Base-by-base conservation (phyloP, 2,113 vertebrate species). In the Columba livia region DNA sequence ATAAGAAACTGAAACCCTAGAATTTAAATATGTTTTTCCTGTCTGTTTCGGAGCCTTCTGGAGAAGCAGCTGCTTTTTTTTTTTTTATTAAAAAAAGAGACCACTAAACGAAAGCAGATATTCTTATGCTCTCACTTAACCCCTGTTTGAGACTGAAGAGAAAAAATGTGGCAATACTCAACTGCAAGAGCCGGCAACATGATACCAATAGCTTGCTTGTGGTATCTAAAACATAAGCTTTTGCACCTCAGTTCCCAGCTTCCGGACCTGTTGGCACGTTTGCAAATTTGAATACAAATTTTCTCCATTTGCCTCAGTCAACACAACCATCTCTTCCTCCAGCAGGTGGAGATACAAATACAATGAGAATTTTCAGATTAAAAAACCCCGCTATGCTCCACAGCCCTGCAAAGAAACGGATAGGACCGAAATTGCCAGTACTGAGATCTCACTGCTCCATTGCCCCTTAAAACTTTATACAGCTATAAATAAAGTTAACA, bases 291-390 rank as follows among this genome's bases (percentile, higher is more conserved):
- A 85, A 72, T 82, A 82, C 23, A 7, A 2, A 36, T 72, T 50
- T 89, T 56, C 16, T 48, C 17, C 20, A 34, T 5, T 47, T 64
- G 24, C 54, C 48, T 84, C 53, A 85, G 48, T 20, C 21, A 36
- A 54, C 54, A 96, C 34, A 72, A 72, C 16, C 70, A 82, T 20
- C 26, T 69, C 54, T 81, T 94, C 38, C 57, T 90, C 78, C 80
- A 89, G 71, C 58, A 94, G 56, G 26, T 93, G 58, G 54, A 50
- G 38, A 82, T 57, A 79, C 26, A 89, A 87, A 94, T 57, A 72
- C 36, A 88, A 23, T 5, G 17, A 73, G n/a, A 79, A 79, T 85
- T 54, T 85, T 47, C 36, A 65, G 31, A 72, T 57, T 75, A 19
- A 74, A 81, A 70, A 80, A 17, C 0, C 1, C 31, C 3, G 86